Evolutionary conservation across 2,797 vertebrate species (phyloP), one percentile per base, ranked within the genome.

Genomic region (Petrocephalus sullivani): DNA sequence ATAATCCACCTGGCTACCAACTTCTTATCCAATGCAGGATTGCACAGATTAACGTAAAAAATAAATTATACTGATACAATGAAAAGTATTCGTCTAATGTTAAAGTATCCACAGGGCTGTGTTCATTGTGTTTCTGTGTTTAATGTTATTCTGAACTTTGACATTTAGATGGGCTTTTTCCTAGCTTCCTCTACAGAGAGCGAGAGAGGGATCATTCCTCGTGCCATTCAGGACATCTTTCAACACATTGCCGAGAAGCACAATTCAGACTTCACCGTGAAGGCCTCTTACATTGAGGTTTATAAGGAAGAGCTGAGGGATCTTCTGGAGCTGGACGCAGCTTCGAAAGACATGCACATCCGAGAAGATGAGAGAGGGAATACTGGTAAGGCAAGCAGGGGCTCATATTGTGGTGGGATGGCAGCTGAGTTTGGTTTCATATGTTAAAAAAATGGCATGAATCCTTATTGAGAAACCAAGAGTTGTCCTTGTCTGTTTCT

Each of bases 361-460:
- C 94, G 97, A 93, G 97, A 98, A 91, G 97, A 99, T 90, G 95
- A 97, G 75, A 97, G 95, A 87, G 97, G 97, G 89, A 97, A 97
- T 92, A 98, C 97, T 75, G 97, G 98, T 98, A 90, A 88, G 51
- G 23, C 51, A 60, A 57, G 28, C 49, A 56, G 12, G 8, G 14
- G 54, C 54, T 51, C 82, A 54, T 12, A 14, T n/a, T 14, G 16
- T 86, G 85, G 28, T 86, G 85, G 23, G 28, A 41, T 61, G 14
- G 28, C 19, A 86, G 56, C 56, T 3, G 7, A 41, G 28, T 85
- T 49, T 54, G 49, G 49, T 53, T 54, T 53, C 14, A 84, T 14
- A 23, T 23, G 57, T 58, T 58, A 12, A 21, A 86, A 86, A 56
- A 57, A 86, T 9, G 5, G 7, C 37, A 58, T 3, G 2, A n/a